phyloP scores from a whole-genome alignment of 2,113 vertebrate species.

The Eurypyga helias region DNA sequence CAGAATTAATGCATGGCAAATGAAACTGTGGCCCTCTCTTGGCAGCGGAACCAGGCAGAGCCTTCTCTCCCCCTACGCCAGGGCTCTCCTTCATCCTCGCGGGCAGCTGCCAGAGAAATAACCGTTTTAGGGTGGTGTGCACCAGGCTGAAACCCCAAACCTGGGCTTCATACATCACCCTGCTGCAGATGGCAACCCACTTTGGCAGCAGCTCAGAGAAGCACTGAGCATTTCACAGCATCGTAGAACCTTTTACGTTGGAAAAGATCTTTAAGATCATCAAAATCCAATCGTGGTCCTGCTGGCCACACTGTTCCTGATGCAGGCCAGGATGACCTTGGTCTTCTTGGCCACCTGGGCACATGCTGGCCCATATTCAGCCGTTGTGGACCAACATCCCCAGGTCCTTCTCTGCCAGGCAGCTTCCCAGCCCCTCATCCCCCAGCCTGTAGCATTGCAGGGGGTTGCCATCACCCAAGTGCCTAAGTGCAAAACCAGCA shows the following conservation, averaged over 20 bases:
- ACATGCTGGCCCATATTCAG: too few relatives aligned
- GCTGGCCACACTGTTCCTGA: too few relatives aligned
- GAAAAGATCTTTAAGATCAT: too few relatives aligned
- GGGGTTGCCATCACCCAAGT: not conserved
- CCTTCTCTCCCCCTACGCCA: fast-evolving
- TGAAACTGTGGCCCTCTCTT: not conserved
- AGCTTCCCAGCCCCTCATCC: too few relatives aligned
- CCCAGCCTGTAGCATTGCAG: too few relatives aligned
- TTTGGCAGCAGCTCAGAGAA: not conserved
- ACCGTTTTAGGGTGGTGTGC: not conserved
- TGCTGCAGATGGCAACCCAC: not conserved
- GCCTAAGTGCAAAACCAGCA: not conserved
- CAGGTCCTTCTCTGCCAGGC: too few relatives aligned
- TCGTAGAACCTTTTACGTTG: too few relatives aligned
- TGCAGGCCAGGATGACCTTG: too few relatives aligned
- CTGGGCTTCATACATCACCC: not conserved
- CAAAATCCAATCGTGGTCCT: too few relatives aligned
- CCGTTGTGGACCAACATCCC: too few relatives aligned
- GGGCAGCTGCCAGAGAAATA: not conserved
- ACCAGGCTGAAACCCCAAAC: not conserved
- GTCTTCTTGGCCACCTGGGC: too few relatives aligned
- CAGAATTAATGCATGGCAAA: not conserved
- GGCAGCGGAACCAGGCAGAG: not conserved
- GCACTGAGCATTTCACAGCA: fast-evolving
- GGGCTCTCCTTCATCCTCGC: not conserved